Base-by-base conservation (phyloP, 2,113 vertebrate species). In the Halcyon senegalensis region DNA sequence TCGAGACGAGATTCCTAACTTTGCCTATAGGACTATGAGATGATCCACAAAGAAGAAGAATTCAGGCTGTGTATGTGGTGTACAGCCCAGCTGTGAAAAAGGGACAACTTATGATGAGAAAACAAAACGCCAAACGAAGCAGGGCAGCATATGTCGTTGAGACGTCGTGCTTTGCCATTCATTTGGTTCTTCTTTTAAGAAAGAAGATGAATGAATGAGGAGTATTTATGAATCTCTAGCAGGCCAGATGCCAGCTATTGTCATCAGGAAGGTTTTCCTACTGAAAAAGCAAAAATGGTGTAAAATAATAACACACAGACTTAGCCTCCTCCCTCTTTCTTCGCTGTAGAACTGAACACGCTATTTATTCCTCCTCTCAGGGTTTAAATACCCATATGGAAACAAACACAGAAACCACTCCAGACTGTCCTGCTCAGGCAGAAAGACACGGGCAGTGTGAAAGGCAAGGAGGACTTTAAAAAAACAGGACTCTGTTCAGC, bases 31-130 rank as follows among this genome's bases (percentile, higher is more conserved):
- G 68, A 70, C 44, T 75, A 75, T 39, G 68, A 67, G 66, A 79
- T 64, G 84, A 96, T 70, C 93, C 84, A 93, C 69, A 95, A 96
- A 87, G 79, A 76, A 84, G 63, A 64, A 64, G 16, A 81, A 84
- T 78, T 89, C 37, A 55, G 39, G 1, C 1, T n/a, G 10, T 27
- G 23, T 51, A 37, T 68, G 70, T 59, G 41, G 41, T 93, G 33
- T 60, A 70, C 66, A 37, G 58, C 13, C 24, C 27, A 73, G 46
- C 31, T 16, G 63, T 69, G 86, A 87, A 33, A 72, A 89, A 95
- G 48, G 84, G 30, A 62, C 11, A 67, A 62, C 13, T 70, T 5
- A 62, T 7, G 9, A 82, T 81, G 1, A 72, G 53, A 93, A 92
- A 82, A 53, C 59, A 83, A 87, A 92, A 77, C 0, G 0, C 20